Conservation (phyloP, 2,797 vertebrate genomes). For the Phoeniculus purpureus region DNA sequence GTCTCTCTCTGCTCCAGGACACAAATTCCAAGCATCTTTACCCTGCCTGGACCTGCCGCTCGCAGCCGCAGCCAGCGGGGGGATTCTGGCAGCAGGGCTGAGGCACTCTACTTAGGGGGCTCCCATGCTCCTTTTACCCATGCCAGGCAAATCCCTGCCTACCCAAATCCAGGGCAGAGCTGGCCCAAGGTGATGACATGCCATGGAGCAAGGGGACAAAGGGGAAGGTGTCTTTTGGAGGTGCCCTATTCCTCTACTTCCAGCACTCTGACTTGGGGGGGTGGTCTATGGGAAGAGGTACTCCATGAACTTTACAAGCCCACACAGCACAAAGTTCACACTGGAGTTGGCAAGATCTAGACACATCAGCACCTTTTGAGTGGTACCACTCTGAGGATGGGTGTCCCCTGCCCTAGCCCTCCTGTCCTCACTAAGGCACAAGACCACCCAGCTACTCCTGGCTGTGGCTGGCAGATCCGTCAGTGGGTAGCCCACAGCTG, state of each 20-base stretch:
- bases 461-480: background rate
- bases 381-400: background rate
- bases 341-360: background rate
- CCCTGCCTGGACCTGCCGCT: conserved; percentile 86
- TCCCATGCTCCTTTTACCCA: accelerated
- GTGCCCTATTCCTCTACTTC: background rate
- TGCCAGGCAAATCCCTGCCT: background rate
- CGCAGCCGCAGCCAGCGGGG: conserved; percentile 75
- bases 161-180: background rate
- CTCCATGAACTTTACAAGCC: background rate
- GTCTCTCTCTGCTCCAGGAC: conserved; percentile 86
- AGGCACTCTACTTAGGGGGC: background rate
- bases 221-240: background rate
- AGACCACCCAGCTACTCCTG: background rate
- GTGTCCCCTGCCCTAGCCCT: background rate
- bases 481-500: background rate
- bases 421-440: accelerated
- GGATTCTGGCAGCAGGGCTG: conserved; percentile 67
- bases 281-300: background rate
- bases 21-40: conserved; percentile 91
- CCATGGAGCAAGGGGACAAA: background rate
- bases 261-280: background rate
- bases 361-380: background rate
- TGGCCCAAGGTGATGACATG: background rate
- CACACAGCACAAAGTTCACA: background rate